A percentile compares a stretch with the other conserved stretches of the same genome.
phyloP scores from a whole-genome alignment of 1,140 invertebrate genomes.

The Ptiloglossa arizonensis region DNA sequence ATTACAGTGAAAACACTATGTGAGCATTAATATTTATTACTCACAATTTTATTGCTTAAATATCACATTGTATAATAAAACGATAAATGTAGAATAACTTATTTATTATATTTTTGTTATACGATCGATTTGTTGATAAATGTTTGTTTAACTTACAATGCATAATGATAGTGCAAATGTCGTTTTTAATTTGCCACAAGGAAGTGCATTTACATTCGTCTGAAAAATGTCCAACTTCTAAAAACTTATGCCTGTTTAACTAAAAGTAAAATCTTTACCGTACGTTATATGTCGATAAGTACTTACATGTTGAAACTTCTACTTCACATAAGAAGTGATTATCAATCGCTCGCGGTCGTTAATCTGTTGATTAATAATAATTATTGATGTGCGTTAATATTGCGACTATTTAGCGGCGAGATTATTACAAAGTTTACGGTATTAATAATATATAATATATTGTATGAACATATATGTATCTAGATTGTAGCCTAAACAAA shows the following conservation, averaged over 20 bases:
- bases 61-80: slow-evolving; percentile 50
- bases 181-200: slow-evolving; percentile 4
- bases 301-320: slow-evolving; percentile 49
- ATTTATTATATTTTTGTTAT: slow-evolving; percentile 36
- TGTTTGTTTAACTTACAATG: neutral
- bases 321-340: slow-evolving; percentile 39
- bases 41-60: slow-evolving; percentile 16
- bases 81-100: slow-evolving; percentile 30
- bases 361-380: slow-evolving; percentile 70
- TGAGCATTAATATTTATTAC: slow-evolving; percentile 34
- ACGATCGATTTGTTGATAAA: slow-evolving; percentile 12
- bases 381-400: slow-evolving; percentile 72
- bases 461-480: slow-evolving; percentile 71
- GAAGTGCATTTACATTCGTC: slow-evolving; percentile 11
- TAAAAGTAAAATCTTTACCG: slow-evolving; percentile 42
- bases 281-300: slow-evolving; percentile 30
- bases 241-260: slow-evolving; percentile 43
- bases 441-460: slow-evolving; percentile 76
- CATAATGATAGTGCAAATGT: slow-evolving; percentile 11
- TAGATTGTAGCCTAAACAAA: slow-evolving; percentile 72
- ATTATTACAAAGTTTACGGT: slow-evolving; percentile 76
- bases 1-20: neutral
- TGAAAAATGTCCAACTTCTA: slow-evolving; percentile 37
- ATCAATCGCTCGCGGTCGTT: slow-evolving; percentile 69
- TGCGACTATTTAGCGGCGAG: slow-evolving; percentile 67